Evolutionary conservation across 1,140 invertebrate species (phyloP).

Genomic region (Tetragonula clypearis): DNA sequence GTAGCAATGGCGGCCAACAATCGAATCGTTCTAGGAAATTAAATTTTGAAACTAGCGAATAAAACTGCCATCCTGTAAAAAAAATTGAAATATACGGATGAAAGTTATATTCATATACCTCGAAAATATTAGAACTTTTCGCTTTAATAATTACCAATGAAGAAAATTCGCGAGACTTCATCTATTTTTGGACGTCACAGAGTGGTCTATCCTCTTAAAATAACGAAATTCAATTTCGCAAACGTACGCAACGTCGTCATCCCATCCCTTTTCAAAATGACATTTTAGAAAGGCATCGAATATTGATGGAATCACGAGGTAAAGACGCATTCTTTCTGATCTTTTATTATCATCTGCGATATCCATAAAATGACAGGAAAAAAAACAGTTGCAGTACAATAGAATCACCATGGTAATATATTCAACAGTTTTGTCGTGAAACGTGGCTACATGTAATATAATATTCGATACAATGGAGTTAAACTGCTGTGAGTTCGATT

Average conservation of each 20-base stretch:
- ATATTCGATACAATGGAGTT: conserved; percentile 41
- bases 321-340: neutral
- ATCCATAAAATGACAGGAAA: neutral
- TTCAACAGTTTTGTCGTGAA: conserved; percentile 30
- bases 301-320: neutral
- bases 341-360: neutral
- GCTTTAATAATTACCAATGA: no score
- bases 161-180: no score
- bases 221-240: neutral
- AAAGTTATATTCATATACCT: no score
- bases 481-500: conserved; percentile 21
- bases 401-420: conserved; percentile 17
- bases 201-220: neutral
- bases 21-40: no score
- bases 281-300: neutral
- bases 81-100: no score
- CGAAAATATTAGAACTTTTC: no score
- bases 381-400: neutral
- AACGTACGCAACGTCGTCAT: neutral
- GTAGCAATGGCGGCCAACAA: no score
- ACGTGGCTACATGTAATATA: conserved; percentile 21
- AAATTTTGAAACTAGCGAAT: no score
- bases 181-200: no score
- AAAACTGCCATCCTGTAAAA: no score
- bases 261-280: neutral